Evolutionary conservation across 1,140 invertebrate genomes (phyloP), one percentile per base, ranked within the genome.

Genomic region (Helicoverpa zea): DNA sequence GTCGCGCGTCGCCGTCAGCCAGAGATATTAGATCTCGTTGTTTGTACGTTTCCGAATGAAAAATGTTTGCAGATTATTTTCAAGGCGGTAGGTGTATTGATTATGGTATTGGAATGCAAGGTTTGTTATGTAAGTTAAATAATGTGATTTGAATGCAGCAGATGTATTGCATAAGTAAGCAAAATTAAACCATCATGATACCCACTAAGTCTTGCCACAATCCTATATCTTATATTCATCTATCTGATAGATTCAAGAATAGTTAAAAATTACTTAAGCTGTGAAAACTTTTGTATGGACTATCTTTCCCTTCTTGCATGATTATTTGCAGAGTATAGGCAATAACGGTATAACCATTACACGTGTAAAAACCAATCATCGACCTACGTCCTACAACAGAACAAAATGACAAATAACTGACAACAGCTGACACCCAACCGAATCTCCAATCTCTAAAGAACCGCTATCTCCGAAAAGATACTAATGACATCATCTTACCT

Each of bases 41-140:
- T 75, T 75, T 61, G 54, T 75, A 43, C 73, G 18, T 70, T 75
- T 75, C 23, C 73, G 61, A 75, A 75, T 75, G 73, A 75, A 75
- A 75, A 75, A 75, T 75, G 73, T 75, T 61, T 75, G 56, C 58
- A 61, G 73, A 75, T 75, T 75, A 75, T 75, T 75, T 61, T 61
- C 56, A 47, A 75, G 35, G 9, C 35, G 5, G 4, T 47, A 56
- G 61, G 64, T 66, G 30, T 56, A 47, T 29, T 51, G 47, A 70
- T 51, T 70, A 30, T 35, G 35, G 5, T 30, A 63, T 63, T 63
- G 23, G 14, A 13, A 52, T 70, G 43, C 2, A n/a, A 30, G 13
- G 23, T 58, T 43, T 43, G 23, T 43, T 52, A 47, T 68, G 2
- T 51, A 18, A 51, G 64, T 29, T 0, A n/a, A 64, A 47, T 16